These are phyloP conservation scores for Sepioteuthis lessoniana DNA, from an alignment of 2,888 invertebrate genomes.

Conservation along the genomic window DNA sequence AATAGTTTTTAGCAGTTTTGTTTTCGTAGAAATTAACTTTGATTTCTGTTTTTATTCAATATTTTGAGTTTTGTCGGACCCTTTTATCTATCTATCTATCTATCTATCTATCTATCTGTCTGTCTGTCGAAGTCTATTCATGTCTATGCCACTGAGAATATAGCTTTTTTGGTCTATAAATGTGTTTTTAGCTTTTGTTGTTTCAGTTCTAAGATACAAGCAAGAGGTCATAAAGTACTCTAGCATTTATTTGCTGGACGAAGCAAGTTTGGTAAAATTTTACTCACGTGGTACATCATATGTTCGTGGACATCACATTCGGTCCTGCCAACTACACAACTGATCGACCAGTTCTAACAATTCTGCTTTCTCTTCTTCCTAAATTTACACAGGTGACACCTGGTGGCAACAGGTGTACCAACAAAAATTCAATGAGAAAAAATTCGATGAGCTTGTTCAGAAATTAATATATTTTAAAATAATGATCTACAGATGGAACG, in stretches of 20 bases:
- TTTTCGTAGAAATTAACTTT: too few relatives aligned
- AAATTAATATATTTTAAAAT: too few relatives aligned
- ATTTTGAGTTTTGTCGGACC: too few relatives aligned
- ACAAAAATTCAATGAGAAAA: not conserved
- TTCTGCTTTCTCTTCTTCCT: not conserved
- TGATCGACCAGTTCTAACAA: slow-evolving; percentile 49
- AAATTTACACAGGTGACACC: not conserved
- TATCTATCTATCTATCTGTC: not conserved
- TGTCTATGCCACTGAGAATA: too few relatives aligned
- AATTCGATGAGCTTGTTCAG: not conserved
- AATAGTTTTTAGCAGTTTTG: too few relatives aligned
- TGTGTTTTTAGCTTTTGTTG: too few relatives aligned
- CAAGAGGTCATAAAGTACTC: too few relatives aligned
- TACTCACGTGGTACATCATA: not conserved
- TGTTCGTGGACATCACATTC: not conserved
- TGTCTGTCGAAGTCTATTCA: not conserved
- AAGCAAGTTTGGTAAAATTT: not conserved
- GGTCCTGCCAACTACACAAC: not conserved
- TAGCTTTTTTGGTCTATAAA: too few relatives aligned
- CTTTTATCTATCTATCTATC: not conserved
- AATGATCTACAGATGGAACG: too few relatives aligned
- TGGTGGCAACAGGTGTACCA: not conserved
- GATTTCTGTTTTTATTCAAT: too few relatives aligned
- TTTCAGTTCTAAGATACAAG: too few relatives aligned
- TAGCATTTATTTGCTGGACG: not conserved